A percentile compares a stretch with the other conserved stretches of the same genome.
These are phyloP conservation scores for Anneissia japonica DNA, from an alignment of 35 echinoderm and acorn worm genomes.

Conservation along the genomic window DNA sequence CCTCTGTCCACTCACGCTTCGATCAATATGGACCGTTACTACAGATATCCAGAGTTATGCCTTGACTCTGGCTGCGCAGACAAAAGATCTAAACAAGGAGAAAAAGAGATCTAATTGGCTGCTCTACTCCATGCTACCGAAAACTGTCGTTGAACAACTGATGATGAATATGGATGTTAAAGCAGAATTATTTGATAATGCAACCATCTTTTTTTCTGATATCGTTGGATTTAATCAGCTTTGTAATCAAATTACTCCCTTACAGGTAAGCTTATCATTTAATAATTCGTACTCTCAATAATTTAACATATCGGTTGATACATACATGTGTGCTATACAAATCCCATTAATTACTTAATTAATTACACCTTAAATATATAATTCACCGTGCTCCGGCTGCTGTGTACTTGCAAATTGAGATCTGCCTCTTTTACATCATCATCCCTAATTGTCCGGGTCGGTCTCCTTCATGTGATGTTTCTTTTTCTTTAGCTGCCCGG, in stretches of 20 bases:
- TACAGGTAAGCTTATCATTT: constrained; percentile 50
- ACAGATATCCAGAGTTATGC: constrained; percentile 72
- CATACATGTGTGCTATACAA: too few species aligned
- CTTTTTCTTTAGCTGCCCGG: too few species aligned
- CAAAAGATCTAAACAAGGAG: constrained; percentile 48
- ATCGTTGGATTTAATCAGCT: constrained; percentile 46
- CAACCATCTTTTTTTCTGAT: constrained; percentile 53
- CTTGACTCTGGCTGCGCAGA: constrained; percentile 46
- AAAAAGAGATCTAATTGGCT: constrained; percentile 56
- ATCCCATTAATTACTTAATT: too few species aligned
- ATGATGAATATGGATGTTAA: constrained; percentile 35
- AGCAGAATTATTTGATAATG: constrained; percentile 27
- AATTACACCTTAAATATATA: too few species aligned
- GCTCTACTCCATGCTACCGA: constrained; percentile 50
- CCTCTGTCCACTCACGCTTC: constrained; percentile 45
- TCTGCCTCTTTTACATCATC: too few species aligned
- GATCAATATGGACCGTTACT: constrained; percentile 58
- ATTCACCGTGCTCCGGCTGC: too few species aligned
- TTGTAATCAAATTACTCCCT: constrained; percentile 41
- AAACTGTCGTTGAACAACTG: constrained; percentile 26
- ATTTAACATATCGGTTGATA: too few species aligned
- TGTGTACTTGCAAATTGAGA: too few species aligned
- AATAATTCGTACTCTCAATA: too few species aligned
- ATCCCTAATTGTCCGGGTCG: too few species aligned
- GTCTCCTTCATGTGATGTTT: too few species aligned